phyloP scores from a whole-genome alignment of 2,888 invertebrate genomes.

The Adineta ricciae region DNA sequence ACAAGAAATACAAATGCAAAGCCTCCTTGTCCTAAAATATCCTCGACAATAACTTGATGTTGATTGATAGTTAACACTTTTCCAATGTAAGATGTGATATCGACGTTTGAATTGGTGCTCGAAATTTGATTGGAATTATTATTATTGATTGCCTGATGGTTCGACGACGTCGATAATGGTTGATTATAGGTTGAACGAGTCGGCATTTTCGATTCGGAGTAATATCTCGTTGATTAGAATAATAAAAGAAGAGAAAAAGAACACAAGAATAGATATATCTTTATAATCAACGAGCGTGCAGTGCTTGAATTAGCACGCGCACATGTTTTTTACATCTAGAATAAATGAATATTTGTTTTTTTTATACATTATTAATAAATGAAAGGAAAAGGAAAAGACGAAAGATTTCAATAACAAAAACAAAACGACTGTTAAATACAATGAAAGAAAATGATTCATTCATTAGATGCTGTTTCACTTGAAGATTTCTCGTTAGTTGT shows the following conservation, averaged over 20 bases:
- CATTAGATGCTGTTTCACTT: background rate
- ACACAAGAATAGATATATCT: background rate
- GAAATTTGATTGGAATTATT: background rate
- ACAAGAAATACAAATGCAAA: constrained; percentile 83
- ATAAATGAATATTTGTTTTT: background rate
- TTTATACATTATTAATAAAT: no score
- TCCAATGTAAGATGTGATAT: constrained; percentile 5
- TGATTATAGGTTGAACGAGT: background rate
- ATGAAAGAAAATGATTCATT: background rate
- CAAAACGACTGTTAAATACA: constrained; percentile 15
- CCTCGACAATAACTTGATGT: constrained; percentile 12
- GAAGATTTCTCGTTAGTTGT: background rate
- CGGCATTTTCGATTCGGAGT: background rate
- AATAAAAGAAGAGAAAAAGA: constrained; percentile 34
- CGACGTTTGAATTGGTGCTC: background rate
- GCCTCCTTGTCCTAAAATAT: constrained; percentile 59
- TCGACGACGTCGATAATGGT: background rate
- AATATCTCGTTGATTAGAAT: no score
- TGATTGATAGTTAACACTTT: background rate
- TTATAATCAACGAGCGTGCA: background rate
- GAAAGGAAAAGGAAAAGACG: no score
- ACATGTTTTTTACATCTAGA: background rate
- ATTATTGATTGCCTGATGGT: background rate
- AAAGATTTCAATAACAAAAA: no score
- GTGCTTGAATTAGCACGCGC: background rate